Evolutionary conservation across 2,888 invertebrate genomes (phyloP).

Genomic region (Mythimna loreyi): DNA sequence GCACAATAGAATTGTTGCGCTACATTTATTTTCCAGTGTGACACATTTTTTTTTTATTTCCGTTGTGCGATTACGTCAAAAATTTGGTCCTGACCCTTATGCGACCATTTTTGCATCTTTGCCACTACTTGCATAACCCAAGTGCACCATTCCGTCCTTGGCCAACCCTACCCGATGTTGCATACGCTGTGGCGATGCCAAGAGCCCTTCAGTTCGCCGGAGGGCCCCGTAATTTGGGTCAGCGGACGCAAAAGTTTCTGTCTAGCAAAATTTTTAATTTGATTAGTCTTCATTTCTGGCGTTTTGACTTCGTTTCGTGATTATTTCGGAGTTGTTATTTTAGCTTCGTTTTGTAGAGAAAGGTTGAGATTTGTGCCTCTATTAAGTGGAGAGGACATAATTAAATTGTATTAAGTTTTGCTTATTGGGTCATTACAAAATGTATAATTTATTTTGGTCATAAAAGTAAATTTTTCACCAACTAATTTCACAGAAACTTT

Average conservation of each 20-base stretch:
- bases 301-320: slow-evolving; percentile 53
- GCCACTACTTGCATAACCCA: background rate
- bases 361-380: slow-evolving; percentile 6
- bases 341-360: slow-evolving; percentile 22
- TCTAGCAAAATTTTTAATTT: slow-evolving; percentile 77
- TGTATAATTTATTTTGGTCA: background rate
- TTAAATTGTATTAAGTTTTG: background rate
- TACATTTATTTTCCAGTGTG: no score
- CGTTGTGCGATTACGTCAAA: no score
- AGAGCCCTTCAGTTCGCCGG: slow-evolving; percentile 74
- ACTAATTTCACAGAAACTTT: no score
- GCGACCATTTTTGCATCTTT: background rate
- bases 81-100: no score
- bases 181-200: slow-evolving; percentile 77
- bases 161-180: slow-evolving; percentile 76
- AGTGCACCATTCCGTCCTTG: slow-evolving; percentile 5
- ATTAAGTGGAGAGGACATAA: background rate
- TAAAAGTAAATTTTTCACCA: no score
- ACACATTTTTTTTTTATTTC: no score
- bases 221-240: slow-evolving; percentile 84
- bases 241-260: slow-evolving; percentile 78
- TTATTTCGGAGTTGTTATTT: slow-evolving; percentile 34
- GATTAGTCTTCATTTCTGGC: slow-evolving; percentile 70
- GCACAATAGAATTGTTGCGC: no score
- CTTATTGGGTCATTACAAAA: background rate